Percentiles rank a stretch among this genome's conserved stretches.
Conservation (phyloP, 2,113 vertebrate genomes). For the Chitala chitala region DNA sequence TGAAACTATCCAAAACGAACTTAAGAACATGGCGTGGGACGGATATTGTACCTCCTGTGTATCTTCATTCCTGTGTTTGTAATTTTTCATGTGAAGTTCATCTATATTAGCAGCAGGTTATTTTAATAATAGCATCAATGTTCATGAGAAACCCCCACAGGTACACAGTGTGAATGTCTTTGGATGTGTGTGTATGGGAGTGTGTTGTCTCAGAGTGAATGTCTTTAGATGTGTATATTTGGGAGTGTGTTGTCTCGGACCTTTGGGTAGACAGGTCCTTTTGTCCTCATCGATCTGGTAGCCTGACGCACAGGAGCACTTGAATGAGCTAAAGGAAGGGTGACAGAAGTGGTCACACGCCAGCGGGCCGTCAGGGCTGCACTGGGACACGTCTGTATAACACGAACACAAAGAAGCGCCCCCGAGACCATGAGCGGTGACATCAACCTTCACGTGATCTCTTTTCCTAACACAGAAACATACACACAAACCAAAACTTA, state of each 20-base stretch:
- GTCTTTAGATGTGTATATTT: background rate
- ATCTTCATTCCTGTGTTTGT: too few relatives aligned
- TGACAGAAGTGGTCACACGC: constrained; percentile 83
- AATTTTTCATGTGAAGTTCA: too few relatives aligned
- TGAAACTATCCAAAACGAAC: too few relatives aligned
- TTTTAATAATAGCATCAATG: too few relatives aligned
- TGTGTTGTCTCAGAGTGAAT: too few relatives aligned
- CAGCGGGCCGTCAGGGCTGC: constrained; percentile 55
- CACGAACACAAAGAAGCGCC: background rate
- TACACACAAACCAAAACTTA: too few relatives aligned
- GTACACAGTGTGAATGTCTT: background rate
- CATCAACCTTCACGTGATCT: too few relatives aligned
- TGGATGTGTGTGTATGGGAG: background rate
- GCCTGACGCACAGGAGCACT: constrained; percentile 73
- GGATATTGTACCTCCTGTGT: too few relatives aligned
- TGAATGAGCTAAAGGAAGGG: constrained; percentile 40
- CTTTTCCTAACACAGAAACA: too few relatives aligned
- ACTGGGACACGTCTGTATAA: constrained; percentile 63
- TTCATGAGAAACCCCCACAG: background rate
- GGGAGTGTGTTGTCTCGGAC: constrained; percentile 44
- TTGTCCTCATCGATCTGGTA: constrained; percentile 65
- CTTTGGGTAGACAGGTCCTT: constrained; percentile 65
- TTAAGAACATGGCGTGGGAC: too few relatives aligned
- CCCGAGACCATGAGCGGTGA: too few relatives aligned
- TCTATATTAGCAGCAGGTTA: too few relatives aligned